Conservation (phyloP, 1,140 invertebrate species). For the Samia ricini region DNA sequence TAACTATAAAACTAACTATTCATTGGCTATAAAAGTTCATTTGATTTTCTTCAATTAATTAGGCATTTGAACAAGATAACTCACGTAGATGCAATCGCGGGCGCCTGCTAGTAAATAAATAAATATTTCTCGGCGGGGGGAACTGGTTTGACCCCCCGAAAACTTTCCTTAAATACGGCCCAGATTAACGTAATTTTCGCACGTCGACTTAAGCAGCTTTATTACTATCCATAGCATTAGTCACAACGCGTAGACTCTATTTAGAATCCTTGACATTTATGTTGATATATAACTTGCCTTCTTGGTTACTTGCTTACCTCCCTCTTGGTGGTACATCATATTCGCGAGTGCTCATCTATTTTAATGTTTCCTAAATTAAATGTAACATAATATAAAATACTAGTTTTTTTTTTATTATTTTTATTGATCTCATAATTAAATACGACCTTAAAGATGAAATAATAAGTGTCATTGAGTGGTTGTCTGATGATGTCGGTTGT, state of each 20-base stretch:
- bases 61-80: too few relatives aligned
- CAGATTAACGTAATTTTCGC: neutral
- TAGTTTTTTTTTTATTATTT: slow-evolving; percentile 1
- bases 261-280: slow-evolving; percentile 7
- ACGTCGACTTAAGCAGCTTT: neutral
- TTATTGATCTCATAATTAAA: too few relatives aligned
- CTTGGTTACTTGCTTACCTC: neutral
- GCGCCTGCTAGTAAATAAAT: too few relatives aligned
- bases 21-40: too few relatives aligned
- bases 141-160: neutral
- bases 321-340: neutral
- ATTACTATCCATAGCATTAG: slow-evolving; percentile 2
- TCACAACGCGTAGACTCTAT: slow-evolving; percentile 6
- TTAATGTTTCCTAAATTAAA: neutral
- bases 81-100: too few relatives aligned
- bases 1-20: too few relatives aligned
- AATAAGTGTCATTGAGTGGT: neutral
- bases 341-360: slow-evolving; percentile 3
- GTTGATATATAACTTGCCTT: slow-evolving; percentile 2
- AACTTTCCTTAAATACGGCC: neutral
- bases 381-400: neutral
- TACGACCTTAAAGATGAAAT: neutral
- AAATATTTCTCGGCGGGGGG: too few relatives aligned
- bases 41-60: too few relatives aligned
- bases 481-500: neutral